Conservation (phyloP, 2,888 invertebrate genomes). For the Slavum lentiscoides region DNA sequence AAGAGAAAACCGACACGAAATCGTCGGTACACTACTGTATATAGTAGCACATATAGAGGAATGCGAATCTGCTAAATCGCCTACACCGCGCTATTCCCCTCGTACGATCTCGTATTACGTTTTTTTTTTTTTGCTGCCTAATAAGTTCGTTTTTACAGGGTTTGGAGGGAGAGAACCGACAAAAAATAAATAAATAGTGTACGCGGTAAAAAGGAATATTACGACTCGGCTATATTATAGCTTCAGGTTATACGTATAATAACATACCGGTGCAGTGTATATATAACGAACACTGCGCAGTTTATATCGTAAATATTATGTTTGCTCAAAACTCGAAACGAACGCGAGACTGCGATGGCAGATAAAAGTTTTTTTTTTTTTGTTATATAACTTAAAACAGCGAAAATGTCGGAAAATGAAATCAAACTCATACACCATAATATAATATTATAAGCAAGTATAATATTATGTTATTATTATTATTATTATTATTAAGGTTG, state of each 20-base stretch:
- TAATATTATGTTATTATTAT: too few relatives aligned
- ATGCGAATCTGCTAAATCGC: conserved; percentile 37
- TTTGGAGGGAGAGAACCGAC: conserved; percentile 8
- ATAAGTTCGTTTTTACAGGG: background rate
- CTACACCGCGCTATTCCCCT: background rate
- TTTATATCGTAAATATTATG: background rate
- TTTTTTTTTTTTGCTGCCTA: background rate
- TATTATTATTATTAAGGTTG: background rate
- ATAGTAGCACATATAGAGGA: background rate
- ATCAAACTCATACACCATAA: too few relatives aligned
- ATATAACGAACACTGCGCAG: background rate
- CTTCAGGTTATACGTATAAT: background rate
- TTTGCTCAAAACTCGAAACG: conserved; percentile 32
- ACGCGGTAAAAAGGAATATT: background rate
- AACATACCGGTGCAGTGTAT: background rate
- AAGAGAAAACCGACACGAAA: too few relatives aligned
- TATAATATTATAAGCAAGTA: too few relatives aligned
- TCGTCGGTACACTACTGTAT: too few relatives aligned
- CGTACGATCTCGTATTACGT: conserved; percentile 21
- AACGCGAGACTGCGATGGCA: conserved; percentile 2
- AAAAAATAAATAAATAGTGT: background rate
- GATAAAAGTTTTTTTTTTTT: conserved; percentile 28
- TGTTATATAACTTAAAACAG: too few relatives aligned
- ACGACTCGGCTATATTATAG: background rate
- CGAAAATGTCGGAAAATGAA: conserved; percentile 22